Evolutionary conservation across 2,113 vertebrate species (phyloP), one percentile per base, ranked within the genome.

Genomic region (Xenopus borealis): DNA sequence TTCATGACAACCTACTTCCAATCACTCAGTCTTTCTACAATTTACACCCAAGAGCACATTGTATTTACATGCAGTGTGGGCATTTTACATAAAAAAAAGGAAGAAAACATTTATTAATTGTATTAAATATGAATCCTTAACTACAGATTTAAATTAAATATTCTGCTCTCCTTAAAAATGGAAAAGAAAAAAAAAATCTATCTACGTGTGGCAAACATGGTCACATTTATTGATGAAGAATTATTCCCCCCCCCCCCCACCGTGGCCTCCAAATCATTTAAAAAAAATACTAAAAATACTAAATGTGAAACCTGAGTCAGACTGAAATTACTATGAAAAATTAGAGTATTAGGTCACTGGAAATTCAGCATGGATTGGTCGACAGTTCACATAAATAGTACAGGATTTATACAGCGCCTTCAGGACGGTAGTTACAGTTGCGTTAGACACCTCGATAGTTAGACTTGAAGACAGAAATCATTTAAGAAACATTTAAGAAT

Each of bases 11-110:
- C 17, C 73, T 57, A 76, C 33, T 69, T 69, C 66, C 73, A 74
- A 74, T 55, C 61, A 62, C 66, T 63, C 62, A 44, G 58, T 55
- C 57, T 66, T 47, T 66, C 72, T 47, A 75, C 52, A 47, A 57
- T 69, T 69, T 75, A 62, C 44, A 62, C 17, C 55, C 53, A 52
- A 52, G 20, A 68, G 66, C 40, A 68, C 65, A 52, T 62, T 69
- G 20, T 69, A 69, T 75, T 62, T 62, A 75, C 73, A 75, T 69
- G 73, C 73, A 75, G 58, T 69, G 66, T 58, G 23, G 19, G 3
- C 19, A 55, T 12, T 44, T 11, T 13, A 3, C n/a, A 66, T 27
- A 66, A 74, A 44, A 63, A 52, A 27, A 27, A 27, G 3, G 23
- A 27, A 3, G 5, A 57, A 4, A 40, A 63, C 18, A 59, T 17